Percentiles rank a stretch among this genome's conserved stretches.
Conservation (phyloP, 1,140 invertebrate genomes). For the Apis laboriosa region DNA sequence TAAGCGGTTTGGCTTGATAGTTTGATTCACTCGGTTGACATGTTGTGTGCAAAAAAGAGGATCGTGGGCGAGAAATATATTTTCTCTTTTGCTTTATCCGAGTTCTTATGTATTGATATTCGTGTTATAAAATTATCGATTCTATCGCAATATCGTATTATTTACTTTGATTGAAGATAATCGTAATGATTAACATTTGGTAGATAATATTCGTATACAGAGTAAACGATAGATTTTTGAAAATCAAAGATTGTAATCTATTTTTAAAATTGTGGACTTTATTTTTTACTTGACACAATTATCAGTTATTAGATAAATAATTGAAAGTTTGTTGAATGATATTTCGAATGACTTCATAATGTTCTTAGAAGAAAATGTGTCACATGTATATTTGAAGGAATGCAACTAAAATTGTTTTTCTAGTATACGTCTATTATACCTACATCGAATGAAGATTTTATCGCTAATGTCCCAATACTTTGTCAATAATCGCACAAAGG, state of each 20-base stretch:
- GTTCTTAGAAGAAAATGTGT: background rate
- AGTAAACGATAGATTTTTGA: background rate
- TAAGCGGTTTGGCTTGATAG: conserved; percentile 70
- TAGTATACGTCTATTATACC: background rate
- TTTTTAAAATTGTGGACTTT: background rate
- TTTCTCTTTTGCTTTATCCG: background rate
- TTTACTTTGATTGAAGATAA: background rate
- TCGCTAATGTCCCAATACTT: background rate
- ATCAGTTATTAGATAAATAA: too few species aligned
- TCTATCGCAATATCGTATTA: background rate
- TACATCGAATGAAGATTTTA: background rate
- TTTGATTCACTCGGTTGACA: too few species aligned
- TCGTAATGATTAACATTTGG: background rate
- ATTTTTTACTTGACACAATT: background rate
- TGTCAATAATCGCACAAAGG: background rate
- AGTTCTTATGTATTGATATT: background rate
- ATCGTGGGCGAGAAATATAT: background rate
- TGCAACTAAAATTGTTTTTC: background rate
- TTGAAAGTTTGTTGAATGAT: background rate
- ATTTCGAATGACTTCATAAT: background rate
- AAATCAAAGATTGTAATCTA: background rate
- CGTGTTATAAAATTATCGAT: background rate
- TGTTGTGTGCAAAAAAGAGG: background rate
- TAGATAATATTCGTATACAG: background rate
- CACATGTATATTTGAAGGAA: background rate